A percentile compares a stretch with the other conserved stretches of the same genome.
Evolutionary conservation across 2,797 vertebrate genomes (phyloP).

Genomic region (Sciurus vulgaris): DNA sequence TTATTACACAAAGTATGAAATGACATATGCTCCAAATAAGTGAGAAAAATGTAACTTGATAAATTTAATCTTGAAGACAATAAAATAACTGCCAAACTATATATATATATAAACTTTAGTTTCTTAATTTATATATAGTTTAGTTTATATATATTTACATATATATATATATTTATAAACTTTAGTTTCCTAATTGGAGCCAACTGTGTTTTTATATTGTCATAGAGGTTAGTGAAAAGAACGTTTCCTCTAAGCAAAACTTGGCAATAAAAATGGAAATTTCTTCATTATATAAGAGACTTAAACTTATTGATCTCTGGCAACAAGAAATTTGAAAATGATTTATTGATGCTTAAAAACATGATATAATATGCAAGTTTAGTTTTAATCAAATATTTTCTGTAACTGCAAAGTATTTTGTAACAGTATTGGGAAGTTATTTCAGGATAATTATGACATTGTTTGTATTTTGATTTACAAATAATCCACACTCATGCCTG

Average conservation of each 20-base stretch:
- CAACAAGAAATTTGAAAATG: conserved; percentile 63
- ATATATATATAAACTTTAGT: neutral
- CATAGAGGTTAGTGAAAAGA: neutral
- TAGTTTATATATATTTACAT: too few relatives aligned
- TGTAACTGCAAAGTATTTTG: conserved; percentile 37
- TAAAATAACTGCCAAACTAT: neutral
- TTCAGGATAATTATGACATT: neutral
- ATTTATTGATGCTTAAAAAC: conserved; percentile 57
- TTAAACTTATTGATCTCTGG: neutral
- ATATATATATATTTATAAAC: neutral
- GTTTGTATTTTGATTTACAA: conserved; percentile 7
- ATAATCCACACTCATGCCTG: neutral
- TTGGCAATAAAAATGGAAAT: neutral
- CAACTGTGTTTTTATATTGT: neutral
- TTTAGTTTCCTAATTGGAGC: conserved; percentile 59
- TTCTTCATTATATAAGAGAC: conserved; percentile 21
- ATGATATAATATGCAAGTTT: conserved; percentile 45
- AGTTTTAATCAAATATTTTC: conserved; percentile 33
- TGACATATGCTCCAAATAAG: neutral
- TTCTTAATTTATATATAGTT: conserved; percentile 41
- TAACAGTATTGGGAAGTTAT: conserved; percentile 7
- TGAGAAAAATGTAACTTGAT: neutral
- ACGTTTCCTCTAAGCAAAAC: conserved; percentile 49
- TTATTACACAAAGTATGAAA: neutral
- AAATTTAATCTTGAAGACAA: conserved; percentile 22